Base-by-base conservation (phyloP, 2,113 vertebrate species). In the Dolichallabes microphthalmus region DNA sequence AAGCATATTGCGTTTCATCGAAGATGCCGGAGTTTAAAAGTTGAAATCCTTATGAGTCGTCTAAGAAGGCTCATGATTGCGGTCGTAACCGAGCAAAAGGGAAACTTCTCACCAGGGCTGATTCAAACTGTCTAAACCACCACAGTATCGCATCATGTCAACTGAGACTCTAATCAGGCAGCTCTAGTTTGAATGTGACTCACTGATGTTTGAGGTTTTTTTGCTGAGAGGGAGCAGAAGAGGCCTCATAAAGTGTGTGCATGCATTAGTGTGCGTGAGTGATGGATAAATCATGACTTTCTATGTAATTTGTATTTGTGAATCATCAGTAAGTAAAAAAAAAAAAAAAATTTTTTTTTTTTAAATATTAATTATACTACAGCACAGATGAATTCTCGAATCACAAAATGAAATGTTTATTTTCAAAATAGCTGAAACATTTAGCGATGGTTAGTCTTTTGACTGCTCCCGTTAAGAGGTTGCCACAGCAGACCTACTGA, bases 41-140 rank as follows among this genome's bases (percentile, higher is more conserved):
- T 35, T 64, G 25, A 80, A n/a, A 64, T n/a, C 2, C 11, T 63
- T 85, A n/a, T 4, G 58, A 17, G 63, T 80, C 39, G 55, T 80
- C 78, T 55, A 78, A 57, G 7, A 57, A 19, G 32, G 52, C 50
- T 77, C 14, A 64, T 11, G 82, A 39, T 30, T 84, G 57, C n/a
- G 20, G 83, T 39, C 45, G 63, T 60, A 80, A 69, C 61, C 27
- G 61, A 50, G 64, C 64, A 35, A 68, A 80, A 22, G 52, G 53
- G 64, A 55, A 85, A 71, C 63, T 69, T 80, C 75, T 85, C 50
- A 71, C 64, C 63, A 80, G 25, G 5, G 76, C 63, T 80, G 84
- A 80, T 71, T 85, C 64, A 85, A 80, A 57, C 75, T 58, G 83
- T 78, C 27, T 76, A 68, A 85, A 85, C 76, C 63, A 27, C 52